Evolutionary conservation across 2,113 vertebrate genomes (phyloP), one percentile per base, ranked within the genome.

Genomic region (Lonchura striata): DNA sequence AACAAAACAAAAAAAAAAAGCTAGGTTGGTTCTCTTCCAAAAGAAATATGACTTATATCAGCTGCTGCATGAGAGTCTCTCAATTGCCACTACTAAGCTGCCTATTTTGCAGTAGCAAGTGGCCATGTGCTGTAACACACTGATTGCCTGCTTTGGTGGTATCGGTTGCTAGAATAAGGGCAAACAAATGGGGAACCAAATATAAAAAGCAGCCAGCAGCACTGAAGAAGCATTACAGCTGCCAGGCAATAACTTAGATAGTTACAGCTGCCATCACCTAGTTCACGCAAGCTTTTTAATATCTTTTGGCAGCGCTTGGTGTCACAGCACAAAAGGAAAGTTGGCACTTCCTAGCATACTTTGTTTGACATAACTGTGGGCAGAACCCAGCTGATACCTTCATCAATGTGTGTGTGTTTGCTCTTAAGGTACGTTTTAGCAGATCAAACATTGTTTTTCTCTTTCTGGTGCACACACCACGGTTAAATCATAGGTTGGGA

Each of bases 251-350:
- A 98, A 98, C 98, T 98, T 98, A 98, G 98, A 98, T 97, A 97
- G 98, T 98, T 98, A 98, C 98, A 98, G 98, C 98, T 98, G 98
- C 98, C 98, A 97, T 98, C 98, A 98, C 98, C 98, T 98, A 98
- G 98, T 98, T 98, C 97, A 98, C 96, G 97, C 97, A 97, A 98
- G 98, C 98, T 98, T 98, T 98, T 98, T 98, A 98, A 98, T 98
- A 98, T 98, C 98, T 98, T 98, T 98, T 98, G 98, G 98, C 98
- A 98, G 97, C 82, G 71, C 94, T 92, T 52, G 35, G 97, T 98
- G 97, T 98, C 98, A 98, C 97, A 98, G 97, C 98, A 98, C 98
- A 98, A 98, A 98, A 98, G 98, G 98, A 98, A 98, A 97, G 98
- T 97, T 98, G 98, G 98, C 98, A 97, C 97, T 98, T 97, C 83